These are phyloP conservation scores for Digitonthophagus gazella DNA, from an alignment of 2,888 invertebrate genomes.

Conservation along the genomic window DNA sequence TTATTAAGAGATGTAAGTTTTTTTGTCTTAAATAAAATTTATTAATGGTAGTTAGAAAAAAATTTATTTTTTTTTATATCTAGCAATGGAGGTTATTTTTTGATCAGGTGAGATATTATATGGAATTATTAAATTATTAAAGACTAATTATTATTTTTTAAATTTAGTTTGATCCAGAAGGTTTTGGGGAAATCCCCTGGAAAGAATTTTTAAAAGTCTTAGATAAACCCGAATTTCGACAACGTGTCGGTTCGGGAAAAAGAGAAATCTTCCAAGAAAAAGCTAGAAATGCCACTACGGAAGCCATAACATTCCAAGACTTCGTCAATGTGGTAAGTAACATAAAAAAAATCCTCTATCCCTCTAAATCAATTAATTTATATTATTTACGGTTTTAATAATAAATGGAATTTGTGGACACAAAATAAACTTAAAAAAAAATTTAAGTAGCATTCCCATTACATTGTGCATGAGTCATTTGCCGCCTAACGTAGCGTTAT, in stretches of 20 bases:
- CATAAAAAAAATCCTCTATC: too few species aligned
- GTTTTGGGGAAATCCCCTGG: conserved; percentile 89
- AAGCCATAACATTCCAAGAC: conserved; percentile 88
- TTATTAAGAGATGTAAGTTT: conserved; percentile 70
- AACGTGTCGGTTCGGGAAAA: conserved; percentile 48
- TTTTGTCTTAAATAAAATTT: neutral
- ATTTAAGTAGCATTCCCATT: neutral
- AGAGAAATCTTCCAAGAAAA: conserved; percentile 66
- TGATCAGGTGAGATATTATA: conserved; percentile 73
- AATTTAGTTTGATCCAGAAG: conserved; percentile 82
- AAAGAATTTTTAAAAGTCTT: conserved; percentile 78
- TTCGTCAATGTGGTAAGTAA: conserved; percentile 95
- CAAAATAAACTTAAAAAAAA: neutral
- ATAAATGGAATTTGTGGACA: neutral
- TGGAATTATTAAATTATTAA: neutral
- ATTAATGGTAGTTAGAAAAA: too few species aligned
- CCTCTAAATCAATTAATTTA: too few species aligned
- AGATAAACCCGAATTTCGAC: conserved; percentile 46
- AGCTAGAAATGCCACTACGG: conserved; percentile 66
- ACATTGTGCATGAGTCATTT: conserved; percentile 5
- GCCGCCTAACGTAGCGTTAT: conserved; percentile 13
- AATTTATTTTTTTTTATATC: conserved; percentile 19
- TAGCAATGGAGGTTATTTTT: conserved; percentile 70
- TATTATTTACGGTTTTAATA: too few species aligned
- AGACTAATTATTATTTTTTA: neutral